Conservation (phyloP, 2,888 invertebrate species). For the Leptinotarsa rubiginosa region DNA sequence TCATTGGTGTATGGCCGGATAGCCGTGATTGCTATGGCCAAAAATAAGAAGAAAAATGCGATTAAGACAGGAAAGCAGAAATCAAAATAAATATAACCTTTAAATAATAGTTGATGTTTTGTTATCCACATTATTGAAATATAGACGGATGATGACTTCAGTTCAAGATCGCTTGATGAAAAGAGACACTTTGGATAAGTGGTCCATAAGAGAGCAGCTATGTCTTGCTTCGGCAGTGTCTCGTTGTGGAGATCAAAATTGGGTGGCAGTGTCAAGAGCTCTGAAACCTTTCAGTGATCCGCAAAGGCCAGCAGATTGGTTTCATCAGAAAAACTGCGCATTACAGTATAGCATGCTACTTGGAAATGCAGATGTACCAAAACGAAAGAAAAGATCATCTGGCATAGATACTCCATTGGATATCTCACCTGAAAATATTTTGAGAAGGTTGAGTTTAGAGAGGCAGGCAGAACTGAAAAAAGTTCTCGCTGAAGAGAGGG, state of each 20-base stretch:
- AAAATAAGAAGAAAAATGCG: not conserved
- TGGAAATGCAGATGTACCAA: constrained; percentile 86
- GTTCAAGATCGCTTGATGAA: constrained; percentile 70
- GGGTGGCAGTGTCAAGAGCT: constrained; percentile 88
- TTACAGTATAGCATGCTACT: constrained; percentile 86
- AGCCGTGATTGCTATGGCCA: not conserved
- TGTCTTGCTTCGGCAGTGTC: constrained; percentile 88
- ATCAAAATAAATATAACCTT: not conserved
- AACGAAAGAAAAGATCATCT: constrained; percentile 82
- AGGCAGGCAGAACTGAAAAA: constrained; percentile 82
- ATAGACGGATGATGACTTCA: constrained; percentile 57
- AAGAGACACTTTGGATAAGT: constrained; percentile 81
- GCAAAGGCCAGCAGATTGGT: constrained; percentile 85
- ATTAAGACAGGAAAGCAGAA: not conserved
- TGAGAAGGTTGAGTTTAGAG: constrained; percentile 81
- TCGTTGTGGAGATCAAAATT: constrained; percentile 89
- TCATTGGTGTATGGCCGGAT: not conserved
- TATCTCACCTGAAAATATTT: constrained; percentile 83
- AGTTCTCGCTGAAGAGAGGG: constrained; percentile 77
- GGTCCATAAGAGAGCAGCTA: constrained; percentile 87
- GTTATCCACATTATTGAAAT: not conserved
- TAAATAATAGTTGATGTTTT: not conserved
- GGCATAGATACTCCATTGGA: constrained; percentile 70
- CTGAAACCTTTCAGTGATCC: constrained; percentile 83
- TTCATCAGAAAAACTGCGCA: constrained; percentile 91